Conservation (phyloP, 1,140 invertebrate genomes). For the Drosophila nikananu region DNA sequence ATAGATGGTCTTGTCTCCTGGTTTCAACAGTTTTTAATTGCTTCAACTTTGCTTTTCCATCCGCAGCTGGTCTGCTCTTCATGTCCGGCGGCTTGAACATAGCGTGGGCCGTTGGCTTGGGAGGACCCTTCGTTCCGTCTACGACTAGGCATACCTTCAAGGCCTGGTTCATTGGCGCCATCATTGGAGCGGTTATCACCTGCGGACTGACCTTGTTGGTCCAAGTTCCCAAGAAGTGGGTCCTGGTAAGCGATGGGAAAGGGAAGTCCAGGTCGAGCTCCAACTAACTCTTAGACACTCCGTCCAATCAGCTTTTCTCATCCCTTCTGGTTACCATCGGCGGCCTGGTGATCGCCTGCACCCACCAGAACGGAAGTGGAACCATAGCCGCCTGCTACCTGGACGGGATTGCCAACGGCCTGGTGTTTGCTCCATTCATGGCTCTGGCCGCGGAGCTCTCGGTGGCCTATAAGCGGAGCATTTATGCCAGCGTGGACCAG, state of each 20-base stretch:
- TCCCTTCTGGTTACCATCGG: constrained; percentile 44
- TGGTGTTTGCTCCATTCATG: constrained; percentile 58
- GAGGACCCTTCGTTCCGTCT: not conserved
- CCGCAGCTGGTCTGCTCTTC: constrained; percentile 59
- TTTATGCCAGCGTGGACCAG: constrained; percentile 31
- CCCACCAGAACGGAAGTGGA: constrained; percentile 1
- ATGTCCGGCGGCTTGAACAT: constrained; percentile 72
- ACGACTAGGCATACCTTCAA: constrained; percentile 26
- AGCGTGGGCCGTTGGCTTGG: constrained; percentile 66
- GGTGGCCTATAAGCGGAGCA: constrained; percentile 40
- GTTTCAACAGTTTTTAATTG: too few relatives aligned
- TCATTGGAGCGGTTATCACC: constrained; percentile 58
- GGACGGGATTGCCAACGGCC: constrained; percentile 65
- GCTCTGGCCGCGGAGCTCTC: constrained; percentile 58
- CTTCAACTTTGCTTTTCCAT: not conserved
- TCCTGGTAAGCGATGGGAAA: constrained; percentile 41
- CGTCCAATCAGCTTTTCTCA: constrained; percentile 18
- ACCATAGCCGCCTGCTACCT: constrained; percentile 48
- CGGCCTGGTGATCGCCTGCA: constrained; percentile 41
- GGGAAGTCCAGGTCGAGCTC: not conserved
- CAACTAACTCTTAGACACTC: fast-evolving
- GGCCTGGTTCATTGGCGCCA: constrained; percentile 69
- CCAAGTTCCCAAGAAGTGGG: constrained; percentile 61
- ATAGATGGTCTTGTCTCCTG: not conserved
- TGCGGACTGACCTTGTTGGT: constrained; percentile 25